These are phyloP conservation scores for Oriolus oriolus DNA, from an alignment of 2,113 vertebrate species.

Conservation along the genomic window DNA sequence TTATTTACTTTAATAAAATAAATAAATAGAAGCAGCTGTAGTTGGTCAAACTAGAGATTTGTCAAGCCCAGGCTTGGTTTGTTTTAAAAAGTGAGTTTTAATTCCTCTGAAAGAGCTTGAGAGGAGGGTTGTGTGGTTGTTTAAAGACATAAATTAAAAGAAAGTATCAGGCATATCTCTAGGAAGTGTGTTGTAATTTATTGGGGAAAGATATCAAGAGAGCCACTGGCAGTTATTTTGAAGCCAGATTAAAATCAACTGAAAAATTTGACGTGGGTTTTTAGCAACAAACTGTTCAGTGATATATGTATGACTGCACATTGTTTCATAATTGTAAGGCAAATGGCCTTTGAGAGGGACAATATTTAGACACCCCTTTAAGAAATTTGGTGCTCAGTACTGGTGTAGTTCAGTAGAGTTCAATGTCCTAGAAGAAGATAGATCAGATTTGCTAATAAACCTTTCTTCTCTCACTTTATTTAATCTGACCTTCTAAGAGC, in stretches of 20 bases:
- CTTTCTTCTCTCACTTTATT: background rate
- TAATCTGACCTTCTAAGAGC: background rate
- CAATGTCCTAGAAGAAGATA: background rate
- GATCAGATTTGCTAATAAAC: background rate
- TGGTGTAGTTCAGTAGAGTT: background rate
- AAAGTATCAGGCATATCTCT: background rate
- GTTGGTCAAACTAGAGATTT: background rate
- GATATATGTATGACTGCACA: background rate
- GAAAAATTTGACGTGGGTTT: background rate
- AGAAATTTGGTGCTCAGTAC: background rate
- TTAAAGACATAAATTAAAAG: background rate
- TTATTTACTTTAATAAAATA: background rate
- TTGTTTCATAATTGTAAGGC: background rate
- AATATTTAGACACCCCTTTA: background rate
- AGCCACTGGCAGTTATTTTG: background rate
- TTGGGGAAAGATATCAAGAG: background rate
- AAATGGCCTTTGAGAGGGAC: background rate
- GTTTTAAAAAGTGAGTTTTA: background rate
- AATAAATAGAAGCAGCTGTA: background rate
- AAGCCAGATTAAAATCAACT: conserved; percentile 3
- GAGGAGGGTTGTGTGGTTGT: background rate
- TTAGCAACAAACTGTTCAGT: background rate
- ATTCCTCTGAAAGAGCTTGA: background rate
- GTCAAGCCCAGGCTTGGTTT: background rate
- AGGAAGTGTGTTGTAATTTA: background rate